Evolutionary conservation across 2,113 vertebrate genomes (phyloP), one percentile per base, ranked within the genome.

Genomic region (Ariopsis seemanni): DNA sequence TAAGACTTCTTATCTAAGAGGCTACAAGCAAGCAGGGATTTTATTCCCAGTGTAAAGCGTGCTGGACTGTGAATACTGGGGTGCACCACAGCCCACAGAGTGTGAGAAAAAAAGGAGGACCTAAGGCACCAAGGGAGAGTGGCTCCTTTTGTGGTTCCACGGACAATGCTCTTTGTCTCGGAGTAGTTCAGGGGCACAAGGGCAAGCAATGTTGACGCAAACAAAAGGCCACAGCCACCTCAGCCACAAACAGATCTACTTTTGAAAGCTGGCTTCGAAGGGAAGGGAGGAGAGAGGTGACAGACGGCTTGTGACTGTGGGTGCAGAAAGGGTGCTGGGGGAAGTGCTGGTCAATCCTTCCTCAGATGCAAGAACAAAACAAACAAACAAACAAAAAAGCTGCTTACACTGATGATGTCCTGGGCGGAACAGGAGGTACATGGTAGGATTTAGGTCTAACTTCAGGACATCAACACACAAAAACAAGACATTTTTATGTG

Each of bases 121-220:
- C 91, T 42, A 85, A 90, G 89, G 88, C 71, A 60, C 87, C 87
- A 82, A 91, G 88, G 88, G 88, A 93, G 93, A 94, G 91, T 82
- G 89, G 90, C 93, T 92, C 93, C 94, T 95, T 95, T 95, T 96
- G 95, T 95, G 93, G 90, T 90, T 87, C 85, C 88, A 88, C 90
- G 94, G 93, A 96, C 95, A 95, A 95, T 92, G 87, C 91, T 88
- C 93, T 94, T 96, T 96, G 95, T 96, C 92, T 90, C 34, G 17
- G 72, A 62, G 90, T 91, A 92, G 91, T 87, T 91, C 90, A 87
- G 90, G 89, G 92, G 90, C 89, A 95, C 94, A 95, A 95, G 94
- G 93, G 94, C 92, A 91, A 92, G 92, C 94, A 95, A 94, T 95
- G 95, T 95, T 74, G 94, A 94, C 82, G 85, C 92, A 93, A 92